Base-by-base conservation (phyloP, 2,888 invertebrate genomes). In the Idaea biselata region DNA sequence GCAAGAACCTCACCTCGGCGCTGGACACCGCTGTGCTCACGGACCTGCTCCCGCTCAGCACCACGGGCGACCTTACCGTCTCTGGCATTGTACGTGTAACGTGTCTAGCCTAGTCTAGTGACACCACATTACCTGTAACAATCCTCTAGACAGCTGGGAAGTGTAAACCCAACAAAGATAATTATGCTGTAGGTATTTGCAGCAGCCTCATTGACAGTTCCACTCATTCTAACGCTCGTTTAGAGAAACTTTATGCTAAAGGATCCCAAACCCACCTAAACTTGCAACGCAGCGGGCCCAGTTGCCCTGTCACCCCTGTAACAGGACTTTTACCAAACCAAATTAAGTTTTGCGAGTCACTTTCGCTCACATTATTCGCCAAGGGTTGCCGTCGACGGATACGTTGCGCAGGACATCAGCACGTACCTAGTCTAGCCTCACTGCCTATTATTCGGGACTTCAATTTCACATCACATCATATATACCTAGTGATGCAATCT, bases 11-110 rank as follows among this genome's bases (percentile, higher is more conserved):
- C 16, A 93, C 95, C 60, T 92, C 94, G 0, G 97, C 98, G 0
- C 89, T 99, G 64, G 97, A 98, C 77, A 97, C 98, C 58, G 96
- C 97, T 67, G 97, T 99, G 71, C 93, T 98, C 61, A 97, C 97
- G 0, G 98, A 98, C 83, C 90, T 98, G 64, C 91, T 98, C 63
- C 98, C 98, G 0, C 89, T 98, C 33, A 96, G 97, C 32, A 97
- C 97, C 33, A 97, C 96, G 66, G 96, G 97, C 5, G 96, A 97
- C 81, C 96, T 95, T 67, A 98, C 98, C 18, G 95, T 97, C 58
- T 97, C 97, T 0, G 98, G 98, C 73, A 96, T 97, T 82, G 98
- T 98, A 87, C 95, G 96, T 93, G 66, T 14, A 44, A 6, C 32
- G 6, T 32, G 32, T 6, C 4, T 11, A 32, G 6, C 32, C 11